Conservation (phyloP, 2,797 vertebrate genomes). For the Coccyzus lansbergi region DNA sequence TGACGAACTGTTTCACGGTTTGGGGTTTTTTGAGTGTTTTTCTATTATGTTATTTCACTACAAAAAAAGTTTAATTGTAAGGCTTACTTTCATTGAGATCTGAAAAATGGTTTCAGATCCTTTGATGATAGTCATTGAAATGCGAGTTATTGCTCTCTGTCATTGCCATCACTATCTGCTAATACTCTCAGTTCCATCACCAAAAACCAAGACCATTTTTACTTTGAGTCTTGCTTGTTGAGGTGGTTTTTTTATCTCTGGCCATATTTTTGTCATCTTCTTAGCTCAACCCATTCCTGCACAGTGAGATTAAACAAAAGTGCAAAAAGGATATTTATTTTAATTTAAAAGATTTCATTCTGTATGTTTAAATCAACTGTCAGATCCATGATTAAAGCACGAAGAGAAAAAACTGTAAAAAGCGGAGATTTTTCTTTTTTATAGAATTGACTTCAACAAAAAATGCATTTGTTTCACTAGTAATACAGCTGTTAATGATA, state of each 20-base stretch:
- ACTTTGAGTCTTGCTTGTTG: not conserved
- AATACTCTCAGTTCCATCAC: not conserved
- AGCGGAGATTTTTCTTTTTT: no score
- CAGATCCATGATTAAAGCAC: no score
- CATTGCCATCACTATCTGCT: not conserved
- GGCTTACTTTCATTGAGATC: not conserved
- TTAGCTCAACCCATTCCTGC: not conserved
- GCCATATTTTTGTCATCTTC: not conserved
- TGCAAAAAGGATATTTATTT: not conserved
- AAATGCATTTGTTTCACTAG: no score
- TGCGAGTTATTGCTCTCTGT: not conserved
- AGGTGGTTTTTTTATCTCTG: not conserved
- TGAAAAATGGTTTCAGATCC: not conserved
- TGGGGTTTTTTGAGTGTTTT: not conserved
- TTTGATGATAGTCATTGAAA: not conserved
- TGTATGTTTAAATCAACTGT: not conserved
- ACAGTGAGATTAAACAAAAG: not conserved
- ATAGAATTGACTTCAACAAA: no score
- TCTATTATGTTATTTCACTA: not conserved
- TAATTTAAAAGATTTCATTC: not conserved
- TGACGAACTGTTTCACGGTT: not conserved
- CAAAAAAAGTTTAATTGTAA: not conserved
- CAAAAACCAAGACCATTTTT: not conserved
- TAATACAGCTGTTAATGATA: no score
- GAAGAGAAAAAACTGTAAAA: no score